These are phyloP conservation scores for Mionectes olivaceus DNA, from an alignment of 2,797 vertebrate species.

Conservation along the genomic window DNA sequence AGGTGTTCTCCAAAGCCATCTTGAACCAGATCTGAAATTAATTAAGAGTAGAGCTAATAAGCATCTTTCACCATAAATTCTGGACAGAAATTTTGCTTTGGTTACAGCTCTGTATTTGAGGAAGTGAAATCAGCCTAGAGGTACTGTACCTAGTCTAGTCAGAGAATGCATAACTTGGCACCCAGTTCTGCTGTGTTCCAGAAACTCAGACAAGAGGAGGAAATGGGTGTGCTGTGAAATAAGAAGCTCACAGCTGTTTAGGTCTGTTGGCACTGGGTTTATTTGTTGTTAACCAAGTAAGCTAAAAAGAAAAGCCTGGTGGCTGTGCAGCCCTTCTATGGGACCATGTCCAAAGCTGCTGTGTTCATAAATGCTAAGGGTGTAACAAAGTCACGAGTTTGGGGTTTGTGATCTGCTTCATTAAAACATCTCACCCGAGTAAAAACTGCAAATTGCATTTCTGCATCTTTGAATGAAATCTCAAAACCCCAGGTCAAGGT, in stretches of 20 bases:
- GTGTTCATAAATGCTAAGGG: background rate
- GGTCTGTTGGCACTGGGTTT: background rate
- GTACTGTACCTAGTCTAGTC: background rate
- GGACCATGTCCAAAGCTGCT: background rate
- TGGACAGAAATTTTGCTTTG: background rate
- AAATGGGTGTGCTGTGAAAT: background rate
- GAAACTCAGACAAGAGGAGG: background rate
- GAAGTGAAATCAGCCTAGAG: background rate
- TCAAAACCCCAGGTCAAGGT: background rate
- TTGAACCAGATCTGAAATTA: constrained; percentile 80
- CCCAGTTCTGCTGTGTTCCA: background rate
- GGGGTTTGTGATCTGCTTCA: background rate
- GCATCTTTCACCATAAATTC: background rate
- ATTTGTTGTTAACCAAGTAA: background rate
- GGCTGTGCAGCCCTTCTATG: background rate
- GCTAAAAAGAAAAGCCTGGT: background rate
- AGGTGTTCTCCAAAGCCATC: constrained; percentile 82
- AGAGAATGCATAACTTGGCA: background rate
- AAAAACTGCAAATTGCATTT: background rate
- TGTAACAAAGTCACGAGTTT: background rate
- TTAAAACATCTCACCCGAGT: background rate
- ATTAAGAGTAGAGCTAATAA: background rate
- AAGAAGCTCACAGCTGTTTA: background rate
- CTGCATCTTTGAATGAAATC: background rate
- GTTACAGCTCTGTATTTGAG: background rate